Evolutionary conservation across 2,797 vertebrate genomes (phyloP), one percentile per base, ranked within the genome.

Genomic region (Pelochelys cantorii): DNA sequence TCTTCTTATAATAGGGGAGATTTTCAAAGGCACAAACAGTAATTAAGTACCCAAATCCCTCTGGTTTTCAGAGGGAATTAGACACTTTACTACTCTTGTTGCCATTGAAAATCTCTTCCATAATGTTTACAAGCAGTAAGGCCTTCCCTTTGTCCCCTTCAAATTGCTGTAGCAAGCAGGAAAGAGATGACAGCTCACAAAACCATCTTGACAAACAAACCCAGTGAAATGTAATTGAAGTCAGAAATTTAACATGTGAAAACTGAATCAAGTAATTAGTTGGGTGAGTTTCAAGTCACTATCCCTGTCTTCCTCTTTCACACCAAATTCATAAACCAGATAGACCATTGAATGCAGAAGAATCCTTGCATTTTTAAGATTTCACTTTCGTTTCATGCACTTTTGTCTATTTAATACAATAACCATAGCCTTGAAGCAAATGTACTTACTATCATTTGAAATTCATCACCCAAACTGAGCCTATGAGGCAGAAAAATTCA

Each of bases 371-470:
- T 84, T 34, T 86, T 22, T 34, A 74, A 90, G 18, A 31, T 5
- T 65, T 3, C 52, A 20, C 29, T 22, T 84, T 57, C n/a, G 80
- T 83, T 84, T 88, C 25, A 29, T 77, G 7, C 5, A 17, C 31
- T 65, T 93, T 90, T 93, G 5, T 31, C 31, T 81, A 42, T 11
- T 75, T 81, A 62, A 22, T 31, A 84, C 77, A 75, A 68, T 88
- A 84, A 57, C 2, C 1, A 53, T 54, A 20, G 17, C 37, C 83
- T 48, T 78, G 42, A 92, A 90, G 42, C 14, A 89, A 79, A 75
- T 81, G 65, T 78, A 92, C 62, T 3, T 2, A 86, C 52, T 42
- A 42, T 85, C 74, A 59, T 56, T 93, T 87, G 29, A 90, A 90
- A 55, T 4, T 37, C 78, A 79, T 68, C 25, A 65, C 3, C 22